These are phyloP conservation scores for Mareca strepera DNA, from an alignment of 2,797 vertebrate genomes.

Conservation along the genomic window DNA sequence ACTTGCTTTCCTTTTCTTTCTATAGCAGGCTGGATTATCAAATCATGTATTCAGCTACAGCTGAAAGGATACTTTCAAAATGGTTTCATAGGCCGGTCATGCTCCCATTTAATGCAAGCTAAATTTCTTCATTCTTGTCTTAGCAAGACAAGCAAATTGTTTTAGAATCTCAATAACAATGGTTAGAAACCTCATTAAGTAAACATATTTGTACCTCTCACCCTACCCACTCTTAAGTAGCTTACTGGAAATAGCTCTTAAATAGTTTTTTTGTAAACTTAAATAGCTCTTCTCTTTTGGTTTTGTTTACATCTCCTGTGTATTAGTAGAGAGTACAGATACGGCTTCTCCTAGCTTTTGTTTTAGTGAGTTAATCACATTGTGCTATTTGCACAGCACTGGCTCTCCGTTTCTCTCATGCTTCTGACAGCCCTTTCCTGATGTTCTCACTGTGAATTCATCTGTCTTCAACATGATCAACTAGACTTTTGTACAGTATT, in stretches of 20 bases:
- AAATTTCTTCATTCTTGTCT: constrained; percentile 19
- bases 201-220: background rate
- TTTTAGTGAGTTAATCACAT: background rate
- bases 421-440: background rate
- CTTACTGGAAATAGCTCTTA: background rate
- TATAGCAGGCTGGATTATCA: background rate
- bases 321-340: background rate
- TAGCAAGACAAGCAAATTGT: background rate
- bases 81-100: background rate
- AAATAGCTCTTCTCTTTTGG: background rate
- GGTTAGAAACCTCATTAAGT: background rate
- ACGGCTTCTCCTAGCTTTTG: background rate
- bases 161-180: background rate
- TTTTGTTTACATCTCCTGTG: background rate
- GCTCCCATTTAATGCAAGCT: background rate
- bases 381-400: background rate
- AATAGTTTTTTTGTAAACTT: background rate
- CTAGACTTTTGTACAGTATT: background rate
- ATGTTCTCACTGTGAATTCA: background rate
- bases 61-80: background rate
- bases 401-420: background rate
- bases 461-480: background rate
- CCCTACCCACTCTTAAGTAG: background rate
- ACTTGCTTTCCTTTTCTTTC: background rate
- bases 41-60: background rate